These are phyloP conservation scores for Cuniculus paca DNA, from an alignment of 2,797 vertebrate species.

Conservation along the genomic window DNA sequence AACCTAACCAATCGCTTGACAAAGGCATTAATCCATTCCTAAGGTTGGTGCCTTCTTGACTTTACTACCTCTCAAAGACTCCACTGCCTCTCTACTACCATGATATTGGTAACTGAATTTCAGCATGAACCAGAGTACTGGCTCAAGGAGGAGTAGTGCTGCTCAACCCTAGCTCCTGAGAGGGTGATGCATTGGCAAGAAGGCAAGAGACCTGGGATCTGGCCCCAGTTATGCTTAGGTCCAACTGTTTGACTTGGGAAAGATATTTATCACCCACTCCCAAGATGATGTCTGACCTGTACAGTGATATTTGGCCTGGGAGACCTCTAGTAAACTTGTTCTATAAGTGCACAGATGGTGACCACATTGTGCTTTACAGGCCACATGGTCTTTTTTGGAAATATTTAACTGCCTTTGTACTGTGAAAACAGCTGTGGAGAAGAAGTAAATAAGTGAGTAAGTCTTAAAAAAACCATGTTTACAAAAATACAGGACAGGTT, in stretches of 20 bases:
- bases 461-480: constrained; percentile 19
- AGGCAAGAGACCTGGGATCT: not conserved
- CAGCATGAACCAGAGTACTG: not conserved
- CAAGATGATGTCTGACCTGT: not conserved
- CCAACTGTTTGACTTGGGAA: not conserved
- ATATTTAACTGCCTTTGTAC: not conserved
- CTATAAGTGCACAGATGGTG: not conserved
- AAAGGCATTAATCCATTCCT: not conserved
- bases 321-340: not conserved
- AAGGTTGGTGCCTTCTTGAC: too few species aligned
- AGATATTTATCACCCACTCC: not conserved
- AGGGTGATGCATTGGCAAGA: not conserved
- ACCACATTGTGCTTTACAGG: not conserved
- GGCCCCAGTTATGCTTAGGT: not conserved
- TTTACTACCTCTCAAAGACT: too few species aligned
- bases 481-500: not conserved
- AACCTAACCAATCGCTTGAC: not conserved
- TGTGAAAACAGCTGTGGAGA: not conserved
- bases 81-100: not conserved
- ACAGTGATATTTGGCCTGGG: not conserved
- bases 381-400: not conserved
- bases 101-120: not conserved
- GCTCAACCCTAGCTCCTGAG: not conserved
- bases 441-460: not conserved
- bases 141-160: not conserved